Conservation (phyloP, 2,888 invertebrate genomes). For the Netelia virgata region DNA sequence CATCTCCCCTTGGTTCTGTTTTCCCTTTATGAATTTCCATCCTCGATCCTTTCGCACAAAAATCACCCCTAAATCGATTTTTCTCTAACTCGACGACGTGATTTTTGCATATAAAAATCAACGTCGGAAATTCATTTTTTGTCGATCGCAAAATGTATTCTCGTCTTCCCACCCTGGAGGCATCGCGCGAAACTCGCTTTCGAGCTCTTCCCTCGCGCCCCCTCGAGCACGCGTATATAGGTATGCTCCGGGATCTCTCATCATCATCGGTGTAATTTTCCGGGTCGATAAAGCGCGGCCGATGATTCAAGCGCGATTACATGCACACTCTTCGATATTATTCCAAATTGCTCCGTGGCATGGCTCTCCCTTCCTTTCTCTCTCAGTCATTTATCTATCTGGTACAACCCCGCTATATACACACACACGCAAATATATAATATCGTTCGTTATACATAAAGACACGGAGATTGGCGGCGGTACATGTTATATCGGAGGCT, state of each 20-base stretch:
- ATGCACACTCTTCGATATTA: conserved; percentile 69
- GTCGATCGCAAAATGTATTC: conserved; percentile 32
- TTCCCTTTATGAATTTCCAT: neutral
- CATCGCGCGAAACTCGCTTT: conserved; percentile 45
- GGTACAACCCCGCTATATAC: conserved; percentile 51
- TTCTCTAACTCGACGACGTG: too few species aligned
- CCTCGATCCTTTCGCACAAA: neutral
- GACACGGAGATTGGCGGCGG: conserved; percentile 61
- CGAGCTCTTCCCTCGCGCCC: conserved; percentile 17
- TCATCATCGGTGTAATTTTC: conserved; percentile 69
- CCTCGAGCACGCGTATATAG: conserved; percentile 12
- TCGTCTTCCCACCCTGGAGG: conserved; percentile 41
- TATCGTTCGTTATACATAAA: conserved; percentile 16
- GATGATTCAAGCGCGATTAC: conserved; percentile 69
- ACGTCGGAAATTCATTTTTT: conserved; percentile 23
- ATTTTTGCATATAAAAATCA: neutral
- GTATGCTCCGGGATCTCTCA: conserved; percentile 48
- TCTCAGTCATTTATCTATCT: conserved; percentile 67
- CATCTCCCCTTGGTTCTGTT: conserved; percentile 21
- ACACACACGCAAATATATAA: neutral
- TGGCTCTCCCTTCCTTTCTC: conserved; percentile 29
- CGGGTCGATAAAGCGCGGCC: conserved; percentile 67
- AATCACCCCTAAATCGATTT: neutral
- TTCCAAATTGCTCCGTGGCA: conserved; percentile 69
- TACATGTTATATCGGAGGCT: conserved; percentile 41